These are phyloP conservation scores for Plagodis pulveraria DNA, from an alignment of 2,888 invertebrate species.

Conservation along the genomic window DNA sequence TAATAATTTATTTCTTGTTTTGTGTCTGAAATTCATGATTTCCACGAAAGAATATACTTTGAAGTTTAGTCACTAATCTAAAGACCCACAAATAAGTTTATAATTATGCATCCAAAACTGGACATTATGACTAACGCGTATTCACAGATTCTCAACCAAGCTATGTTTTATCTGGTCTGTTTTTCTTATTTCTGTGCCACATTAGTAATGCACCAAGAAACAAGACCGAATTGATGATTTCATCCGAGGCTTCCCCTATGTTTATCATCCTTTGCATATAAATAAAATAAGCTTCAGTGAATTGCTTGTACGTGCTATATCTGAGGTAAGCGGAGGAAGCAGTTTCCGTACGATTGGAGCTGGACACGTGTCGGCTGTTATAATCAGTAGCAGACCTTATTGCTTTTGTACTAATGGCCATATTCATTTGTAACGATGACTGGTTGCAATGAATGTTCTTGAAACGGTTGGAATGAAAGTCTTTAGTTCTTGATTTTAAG, in stretches of 20 bases:
- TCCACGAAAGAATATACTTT: too few species aligned
- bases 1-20: too few species aligned
- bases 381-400: slow-evolving; percentile 46
- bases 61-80: too few species aligned
- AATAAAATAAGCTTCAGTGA: slow-evolving; percentile 58
- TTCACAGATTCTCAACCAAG: slow-evolving; percentile 34
- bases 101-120: background rate
- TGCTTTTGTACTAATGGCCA: slow-evolving; percentile 42
- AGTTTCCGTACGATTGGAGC: slow-evolving; percentile 32
- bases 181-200: slow-evolving; percentile 32
- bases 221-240: slow-evolving; percentile 43
- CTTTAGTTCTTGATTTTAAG: too few species aligned
- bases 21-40: too few species aligned
- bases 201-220: slow-evolving; percentile 39
- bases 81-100: too few species aligned
- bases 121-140: slow-evolving; percentile 34
- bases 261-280: slow-evolving; percentile 44
- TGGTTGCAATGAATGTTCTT: slow-evolving; percentile 9
- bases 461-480: background rate
- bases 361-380: slow-evolving; percentile 27
- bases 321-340: slow-evolving; percentile 56
- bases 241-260: slow-evolving; percentile 35
- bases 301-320: slow-evolving; percentile 65
- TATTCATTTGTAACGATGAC: slow-evolving; percentile 42
- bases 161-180: slow-evolving; percentile 39